Base-by-base conservation (phyloP, 1,140 invertebrate species). In the Parasteatoda tepidariorum region DNA sequence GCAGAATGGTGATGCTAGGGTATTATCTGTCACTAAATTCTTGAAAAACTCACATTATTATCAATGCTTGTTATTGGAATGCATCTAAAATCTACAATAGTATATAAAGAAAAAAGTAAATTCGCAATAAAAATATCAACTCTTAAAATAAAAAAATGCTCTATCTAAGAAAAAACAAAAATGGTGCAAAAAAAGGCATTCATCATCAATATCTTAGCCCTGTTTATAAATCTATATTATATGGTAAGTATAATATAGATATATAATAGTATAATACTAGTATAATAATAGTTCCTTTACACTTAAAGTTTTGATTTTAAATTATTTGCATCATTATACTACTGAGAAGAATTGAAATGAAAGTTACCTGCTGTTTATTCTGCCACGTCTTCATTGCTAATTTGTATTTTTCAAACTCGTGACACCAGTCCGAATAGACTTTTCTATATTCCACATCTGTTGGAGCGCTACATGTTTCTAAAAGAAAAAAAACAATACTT, bases 331-430 rank as follows among this genome's bases (percentile, higher is more conserved):
- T 7, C 41, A 54, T 54, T 54, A 9, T 22, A 15, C 15, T 15
- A 7, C 11, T 62, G 6, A 62, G 4, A 11, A 33, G 62, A 9
- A 31, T 3, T 68, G 1, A 55, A 15, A 55, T 15, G 31, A 22
- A 59, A 66, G 22, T 31, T 7, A 74, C 75, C 28, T 74, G 38
- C 24, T 81, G 62, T 89, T 96, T 97, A 87, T 93, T 92, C 89
- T 97, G 95, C 96, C 96, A 97, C 41, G 92, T 94, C 88, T 97
- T 97, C 95, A 97, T 96, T 11, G 95, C 95, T 55, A 93, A 93
- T 90, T 98, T 97, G 88, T 97, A 98, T 89, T 97, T 97, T 89
- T 97, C 95, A 89, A 98, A 97, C 88, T 97, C 96, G 88, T 97
- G 95, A 90, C 96, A 97, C 96, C 96, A 98, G 88, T 97, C 96